phyloP scores from a whole-genome alignment of 2,888 invertebrate species.

The Protophormia terraenovae region DNA sequence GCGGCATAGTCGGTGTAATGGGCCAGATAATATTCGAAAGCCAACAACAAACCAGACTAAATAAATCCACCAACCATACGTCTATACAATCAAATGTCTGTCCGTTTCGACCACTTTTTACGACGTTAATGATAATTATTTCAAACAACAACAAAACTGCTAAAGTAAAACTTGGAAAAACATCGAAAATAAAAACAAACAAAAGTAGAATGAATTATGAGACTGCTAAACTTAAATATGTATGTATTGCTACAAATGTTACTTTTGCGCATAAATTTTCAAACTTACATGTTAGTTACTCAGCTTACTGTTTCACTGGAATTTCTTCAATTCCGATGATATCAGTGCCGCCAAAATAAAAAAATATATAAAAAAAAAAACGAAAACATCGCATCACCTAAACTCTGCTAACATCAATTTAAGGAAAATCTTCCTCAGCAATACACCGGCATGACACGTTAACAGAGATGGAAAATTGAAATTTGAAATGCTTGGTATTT shows the following conservation, averaged over 20 bases:
- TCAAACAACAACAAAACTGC: conserved; percentile 47
- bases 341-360: conserved; percentile 68
- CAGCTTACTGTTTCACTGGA: conserved; percentile 69
- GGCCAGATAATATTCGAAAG: conserved; percentile 67
- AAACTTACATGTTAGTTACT: conserved; percentile 72
- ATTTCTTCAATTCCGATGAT: conserved; percentile 64
- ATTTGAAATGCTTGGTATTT: not conserved
- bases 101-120: conserved; percentile 37
- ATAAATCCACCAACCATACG: conserved; percentile 23
- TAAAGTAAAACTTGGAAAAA: conserved; percentile 1
- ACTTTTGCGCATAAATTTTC: conserved; percentile 74
- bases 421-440: not conserved
- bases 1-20: conserved; percentile 69
- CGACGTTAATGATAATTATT: conserved; percentile 60
- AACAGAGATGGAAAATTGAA: not conserved
- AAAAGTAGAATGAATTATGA: conserved; percentile 65
- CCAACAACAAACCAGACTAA: not conserved
- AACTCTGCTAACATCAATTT: not conserved
- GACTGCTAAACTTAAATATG: conserved; percentile 61
- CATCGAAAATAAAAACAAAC: conserved; percentile 14
- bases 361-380: conserved; percentile 62
- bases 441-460: not conserved
- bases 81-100: not conserved
- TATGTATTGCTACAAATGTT: conserved; percentile 67
- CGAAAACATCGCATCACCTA: conserved; percentile 13